A percentile compares a stretch with the other conserved stretches of the same genome.
Evolutionary conservation across 2,113 vertebrate species (phyloP).

Genomic region (Sapayoa aenigma): DNA sequence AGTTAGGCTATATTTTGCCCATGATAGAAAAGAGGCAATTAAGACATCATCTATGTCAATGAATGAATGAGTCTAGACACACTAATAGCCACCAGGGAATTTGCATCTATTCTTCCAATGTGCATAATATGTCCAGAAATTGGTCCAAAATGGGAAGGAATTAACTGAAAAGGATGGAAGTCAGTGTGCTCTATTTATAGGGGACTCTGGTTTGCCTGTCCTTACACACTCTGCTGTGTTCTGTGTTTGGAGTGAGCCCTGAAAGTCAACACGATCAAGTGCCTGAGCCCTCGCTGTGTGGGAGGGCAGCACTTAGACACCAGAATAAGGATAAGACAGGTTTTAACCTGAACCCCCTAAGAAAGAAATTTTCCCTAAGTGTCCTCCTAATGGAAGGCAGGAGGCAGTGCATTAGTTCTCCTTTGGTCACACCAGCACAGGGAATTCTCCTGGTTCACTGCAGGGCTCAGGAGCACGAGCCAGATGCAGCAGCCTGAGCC

Average conservation of each 20-base stretch:
- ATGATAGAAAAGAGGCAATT: slow-evolving; percentile 30
- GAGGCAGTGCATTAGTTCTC: not conserved
- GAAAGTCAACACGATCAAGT: not conserved
- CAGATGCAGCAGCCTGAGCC: not conserved
- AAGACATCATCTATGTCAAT: slow-evolving; percentile 52
- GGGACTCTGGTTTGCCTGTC: not conserved
- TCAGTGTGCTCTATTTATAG: not conserved
- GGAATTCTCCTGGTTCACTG: not conserved
- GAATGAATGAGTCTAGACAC: slow-evolving; percentile 59
- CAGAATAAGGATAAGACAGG: not conserved
- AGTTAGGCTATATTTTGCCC: not conserved
- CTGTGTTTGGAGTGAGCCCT: not conserved
- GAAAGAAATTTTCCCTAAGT: not conserved
- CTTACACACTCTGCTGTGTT: not conserved
- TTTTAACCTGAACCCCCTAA: not conserved
- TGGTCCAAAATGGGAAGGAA: slow-evolving; percentile 22
- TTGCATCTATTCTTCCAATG: not conserved
- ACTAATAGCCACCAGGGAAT: slow-evolving; percentile 26
- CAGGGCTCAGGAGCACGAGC: not conserved
- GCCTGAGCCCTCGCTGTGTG: not conserved
- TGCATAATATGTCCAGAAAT: slow-evolving; percentile 5
- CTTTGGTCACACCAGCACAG: not conserved
- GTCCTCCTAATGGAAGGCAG: not conserved
- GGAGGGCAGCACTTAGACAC: not conserved
- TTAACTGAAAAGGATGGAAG: not conserved